Percentiles rank a stretch among this genome's conserved stretches.
phyloP scores from a whole-genome alignment of 1,140 invertebrate species.

The Platyscapa corneri region DNA sequence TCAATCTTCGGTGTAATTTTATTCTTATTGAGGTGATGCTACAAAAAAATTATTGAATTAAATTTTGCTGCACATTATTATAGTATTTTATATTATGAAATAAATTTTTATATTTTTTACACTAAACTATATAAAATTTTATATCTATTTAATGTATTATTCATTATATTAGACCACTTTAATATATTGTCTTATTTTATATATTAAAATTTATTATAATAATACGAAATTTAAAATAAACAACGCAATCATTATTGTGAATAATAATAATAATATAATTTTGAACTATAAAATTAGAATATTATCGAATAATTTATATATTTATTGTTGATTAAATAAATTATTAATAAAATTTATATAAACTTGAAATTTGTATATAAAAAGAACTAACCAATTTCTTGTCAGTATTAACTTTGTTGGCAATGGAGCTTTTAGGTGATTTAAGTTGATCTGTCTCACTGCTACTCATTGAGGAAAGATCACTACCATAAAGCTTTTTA shows the following conservation, averaged over 20 bases:
- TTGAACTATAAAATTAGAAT: no score
- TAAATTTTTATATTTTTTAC: not conserved
- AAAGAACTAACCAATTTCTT: conserved; percentile 55
- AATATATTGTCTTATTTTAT: not conserved
- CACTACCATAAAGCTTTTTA: conserved; percentile 80
- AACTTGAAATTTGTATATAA: no score
- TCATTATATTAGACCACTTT: not conserved
- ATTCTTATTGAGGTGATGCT: conserved; percentile 39
- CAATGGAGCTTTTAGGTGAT: conserved; percentile 59
- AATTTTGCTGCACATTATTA: not conserved
- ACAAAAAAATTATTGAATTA: conserved; percentile 26
- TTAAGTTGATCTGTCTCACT: conserved; percentile 74
- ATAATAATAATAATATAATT: no score
- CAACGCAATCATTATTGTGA: no score
- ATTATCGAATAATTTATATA: no score
- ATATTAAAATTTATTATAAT: not conserved
- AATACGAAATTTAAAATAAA: no score
- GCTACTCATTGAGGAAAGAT: conserved; percentile 79
- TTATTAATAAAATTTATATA: no score
- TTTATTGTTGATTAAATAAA: no score
- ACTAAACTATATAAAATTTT: not conserved
- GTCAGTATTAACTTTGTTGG: conserved; percentile 58
- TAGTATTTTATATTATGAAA: not conserved
- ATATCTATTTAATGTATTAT: not conserved
- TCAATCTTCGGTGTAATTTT: conserved; percentile 50